phyloP scores from a whole-genome alignment of 2,888 invertebrate genomes.

The Agapostemon virescens region DNA sequence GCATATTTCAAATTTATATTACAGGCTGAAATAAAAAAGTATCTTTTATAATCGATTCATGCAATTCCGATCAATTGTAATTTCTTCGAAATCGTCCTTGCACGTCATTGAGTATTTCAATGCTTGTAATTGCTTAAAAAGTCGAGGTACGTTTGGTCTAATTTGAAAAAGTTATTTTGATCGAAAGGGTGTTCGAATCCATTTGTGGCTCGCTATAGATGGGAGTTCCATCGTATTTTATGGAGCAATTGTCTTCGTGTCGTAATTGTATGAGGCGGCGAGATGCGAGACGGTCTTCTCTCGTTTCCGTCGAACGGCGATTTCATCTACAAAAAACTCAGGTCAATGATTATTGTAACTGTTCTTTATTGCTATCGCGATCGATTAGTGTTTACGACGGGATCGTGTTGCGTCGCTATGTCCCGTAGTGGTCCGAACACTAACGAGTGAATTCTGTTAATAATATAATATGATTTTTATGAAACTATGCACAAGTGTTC shows the following conservation, averaged over 20 bases:
- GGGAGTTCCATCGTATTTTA: conserved; percentile 57
- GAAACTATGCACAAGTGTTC: neutral
- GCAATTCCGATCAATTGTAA: no score
- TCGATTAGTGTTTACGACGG: conserved; percentile 15
- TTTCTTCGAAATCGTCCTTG: no score
- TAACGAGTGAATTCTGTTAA: neutral
- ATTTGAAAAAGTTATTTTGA: no score
- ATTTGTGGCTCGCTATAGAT: no score
- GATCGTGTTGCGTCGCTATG: neutral
- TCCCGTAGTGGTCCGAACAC: neutral
- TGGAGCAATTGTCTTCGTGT: conserved; percentile 56
- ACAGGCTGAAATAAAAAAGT: no score
- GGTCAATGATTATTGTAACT: conserved; percentile 23
- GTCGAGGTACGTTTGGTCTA: no score
- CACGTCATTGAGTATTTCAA: no score
- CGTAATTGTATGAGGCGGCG: conserved; percentile 51
- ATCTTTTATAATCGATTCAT: no score
- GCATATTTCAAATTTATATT: no score
- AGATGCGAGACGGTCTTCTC: neutral
- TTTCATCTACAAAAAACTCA: neutral
- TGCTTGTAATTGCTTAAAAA: no score
- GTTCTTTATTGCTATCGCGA: conserved; percentile 19
- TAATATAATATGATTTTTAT: neutral
- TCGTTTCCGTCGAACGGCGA: neutral
- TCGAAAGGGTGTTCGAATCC: no score